Percentiles rank a stretch among this genome's conserved stretches.
phyloP scores from a whole-genome alignment of 2,113 vertebrate species.

The Heliornis fulica region DNA sequence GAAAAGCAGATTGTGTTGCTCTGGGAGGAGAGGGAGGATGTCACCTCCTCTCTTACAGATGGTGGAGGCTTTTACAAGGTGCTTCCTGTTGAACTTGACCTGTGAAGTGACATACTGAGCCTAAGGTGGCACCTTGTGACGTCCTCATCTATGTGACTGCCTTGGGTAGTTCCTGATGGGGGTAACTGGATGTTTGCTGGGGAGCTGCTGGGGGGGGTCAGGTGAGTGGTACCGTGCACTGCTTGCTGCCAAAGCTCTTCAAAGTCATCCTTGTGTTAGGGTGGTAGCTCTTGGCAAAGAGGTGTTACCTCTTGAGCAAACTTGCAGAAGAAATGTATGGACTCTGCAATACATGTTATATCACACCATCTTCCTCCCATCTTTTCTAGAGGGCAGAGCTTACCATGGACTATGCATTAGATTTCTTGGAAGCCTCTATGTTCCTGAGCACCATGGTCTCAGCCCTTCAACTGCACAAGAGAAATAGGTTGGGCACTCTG shows the following conservation, averaged over 20 bases:
- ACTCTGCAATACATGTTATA: background rate
- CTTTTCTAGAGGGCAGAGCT: background rate
- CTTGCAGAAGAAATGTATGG: accelerated
- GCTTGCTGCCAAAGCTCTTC: background rate
- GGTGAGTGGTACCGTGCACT: background rate
- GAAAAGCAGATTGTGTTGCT: too few relatives aligned
- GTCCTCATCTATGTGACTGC: accelerated
- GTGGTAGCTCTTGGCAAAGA: background rate
- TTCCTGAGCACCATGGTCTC: accelerated
- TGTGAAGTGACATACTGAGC: accelerated
- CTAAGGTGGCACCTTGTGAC: background rate
- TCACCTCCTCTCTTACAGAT: background rate
- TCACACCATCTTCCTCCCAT: background rate
- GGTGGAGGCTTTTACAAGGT: background rate
- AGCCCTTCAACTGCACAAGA: background rate
- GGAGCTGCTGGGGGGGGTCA: background rate
- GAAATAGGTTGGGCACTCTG: accelerated
- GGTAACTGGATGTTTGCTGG: accelerated
- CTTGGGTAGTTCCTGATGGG: accelerated
- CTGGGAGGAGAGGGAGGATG: background rate
- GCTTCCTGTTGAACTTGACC: background rate
- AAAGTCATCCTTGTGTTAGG: background rate
- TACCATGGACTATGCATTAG: background rate
- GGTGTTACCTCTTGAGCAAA: accelerated
- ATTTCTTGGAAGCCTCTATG: background rate